Evolutionary conservation across 2,888 invertebrate species (phyloP), one percentile per base, ranked within the genome.

Genomic region (Nemapogon koenigi): DNA sequence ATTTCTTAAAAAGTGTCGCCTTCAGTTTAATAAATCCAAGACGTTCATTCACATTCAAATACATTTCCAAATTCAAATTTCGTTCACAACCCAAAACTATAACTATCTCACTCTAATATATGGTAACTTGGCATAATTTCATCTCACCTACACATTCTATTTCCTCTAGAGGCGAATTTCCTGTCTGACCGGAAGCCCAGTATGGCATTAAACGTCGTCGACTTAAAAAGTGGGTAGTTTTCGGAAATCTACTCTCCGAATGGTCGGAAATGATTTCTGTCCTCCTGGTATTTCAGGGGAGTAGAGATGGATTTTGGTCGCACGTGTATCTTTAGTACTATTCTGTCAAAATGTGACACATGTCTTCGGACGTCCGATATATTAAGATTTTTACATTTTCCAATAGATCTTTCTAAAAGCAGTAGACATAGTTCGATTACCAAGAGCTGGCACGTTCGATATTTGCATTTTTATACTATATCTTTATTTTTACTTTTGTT

Each of bases 201-300:
- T 49, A 41, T 46, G 57, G 54, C 58, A 60, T 63, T 62, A 66
- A 62, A 60, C 62, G 68, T 61, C 63, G 65, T 47, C 46, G 60
- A 59, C 62, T 68, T 70, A 75, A 72, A 73, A 73, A 71, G 69
- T 64, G 69, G 70, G 66, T 68, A 69, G 65, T 65, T 62, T 62
- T 60, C 59, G 64, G 61, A 62, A 62, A 65, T 68, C 68, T 62
- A 53, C 50, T 56, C 55, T 48, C 54, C 55, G 71, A 62, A 61
- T 55, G 57, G 46, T 45, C 62, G 75, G 76, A 78, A 76, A 78
- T 78, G 64, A 70, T 70, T 66, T 66, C 71, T 68, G 71, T 70
- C 70, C 57, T 46, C 57, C 49, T 46, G n/a, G n/a, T n/a, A n/a
- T n/a, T n/a, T 39, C 39, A 31, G 41, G 47, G 49, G 51, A 44